Percentiles rank a stretch among this genome's conserved stretches.
Conservation (phyloP, 1,140 invertebrate genomes). For the silkworm (Bombyx mori) region DNA sequence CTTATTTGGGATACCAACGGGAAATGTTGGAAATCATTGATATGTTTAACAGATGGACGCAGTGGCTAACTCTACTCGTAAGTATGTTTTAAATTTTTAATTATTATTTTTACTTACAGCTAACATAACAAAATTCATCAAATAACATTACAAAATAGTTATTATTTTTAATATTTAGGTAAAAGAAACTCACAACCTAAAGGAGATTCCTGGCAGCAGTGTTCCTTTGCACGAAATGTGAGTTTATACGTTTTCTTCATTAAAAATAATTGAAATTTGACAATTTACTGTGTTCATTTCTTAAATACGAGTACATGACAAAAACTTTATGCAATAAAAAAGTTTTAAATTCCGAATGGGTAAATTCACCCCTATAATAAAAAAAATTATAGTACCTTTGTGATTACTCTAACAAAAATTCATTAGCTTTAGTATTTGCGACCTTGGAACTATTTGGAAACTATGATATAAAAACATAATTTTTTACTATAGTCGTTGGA, state of each 20-base stretch:
- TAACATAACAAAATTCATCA: too few species aligned
- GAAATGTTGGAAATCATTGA: constrained; percentile 55
- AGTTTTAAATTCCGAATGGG: too few species aligned
- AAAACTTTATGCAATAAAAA: too few species aligned
- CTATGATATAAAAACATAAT: not conserved
- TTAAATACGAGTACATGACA: too few species aligned
- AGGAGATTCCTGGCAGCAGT: constrained; percentile 12
- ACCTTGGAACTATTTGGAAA: not conserved
- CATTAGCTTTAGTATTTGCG: too few species aligned
- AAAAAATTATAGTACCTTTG: too few species aligned
- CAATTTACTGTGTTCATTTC: too few species aligned
- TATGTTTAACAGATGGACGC: constrained; percentile 55
- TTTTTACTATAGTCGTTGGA: constrained; percentile 35
- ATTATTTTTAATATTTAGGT: constrained; percentile 22
- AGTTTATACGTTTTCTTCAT: constrained; percentile 10
- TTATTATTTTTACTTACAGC: too few species aligned
- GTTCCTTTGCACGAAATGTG: constrained; percentile 22
- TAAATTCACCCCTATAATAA: too few species aligned
- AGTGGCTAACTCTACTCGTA: constrained; percentile 48
- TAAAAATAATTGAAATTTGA: too few species aligned
- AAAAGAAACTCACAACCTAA: constrained; percentile 40
- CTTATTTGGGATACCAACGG: constrained; percentile 37
- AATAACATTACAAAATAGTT: not conserved
- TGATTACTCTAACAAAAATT: too few species aligned
- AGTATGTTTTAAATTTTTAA: constrained; percentile 9